Base-by-base conservation (phyloP, 2,797 vertebrate species). In the Chaetodon trifasciatus region DNA sequence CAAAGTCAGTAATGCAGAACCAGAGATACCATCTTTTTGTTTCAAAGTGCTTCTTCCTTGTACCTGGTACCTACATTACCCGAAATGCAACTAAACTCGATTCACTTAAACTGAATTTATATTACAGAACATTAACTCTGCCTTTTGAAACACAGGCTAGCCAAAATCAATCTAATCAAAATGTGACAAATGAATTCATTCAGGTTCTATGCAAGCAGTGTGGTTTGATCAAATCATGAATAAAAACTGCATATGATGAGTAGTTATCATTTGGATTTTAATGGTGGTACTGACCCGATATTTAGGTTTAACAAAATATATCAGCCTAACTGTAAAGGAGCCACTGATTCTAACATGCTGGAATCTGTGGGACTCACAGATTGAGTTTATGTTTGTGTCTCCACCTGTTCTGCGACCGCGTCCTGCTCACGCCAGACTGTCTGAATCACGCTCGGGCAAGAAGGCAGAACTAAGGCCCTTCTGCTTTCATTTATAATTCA, bases 401-500 rank as follows among this genome's bases (percentile, higher is more conserved):
- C 82, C 81, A 88, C 88, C 89, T 91, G 91, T 79, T 89, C 73
- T 86, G 88, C 24, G 84, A 70, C 83, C 40, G 13, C 67, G 86
- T 85, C 80, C 85, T 55, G 76, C 89, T 91, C 87, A 81, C 39
- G 47, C 82, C 92, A 91, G 91, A 86, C 85, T 90, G 85, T 89
- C 82, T 91, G 89, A 94, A 92, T 94, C 92, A 92, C 70, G 78
- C 92, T 88, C 57, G 50, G 82, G 88, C 81, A 86, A 84, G 82
- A 86, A 88, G 86, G 88, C 93, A 93, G 89, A 93, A 85, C 92
- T 87, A 87, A 92, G 67, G 88, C 86, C 91, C 90, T 84, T 93
- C 93, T 95, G 93, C 88, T 91, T 87, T 91, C 91, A 94, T 95
- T 89, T 94, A 92, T 91, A 94, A 95, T 94, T 94, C 93, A 94